phyloP scores from a whole-genome alignment of 2,797 vertebrate genomes.

The Apogon talboti region DNA sequence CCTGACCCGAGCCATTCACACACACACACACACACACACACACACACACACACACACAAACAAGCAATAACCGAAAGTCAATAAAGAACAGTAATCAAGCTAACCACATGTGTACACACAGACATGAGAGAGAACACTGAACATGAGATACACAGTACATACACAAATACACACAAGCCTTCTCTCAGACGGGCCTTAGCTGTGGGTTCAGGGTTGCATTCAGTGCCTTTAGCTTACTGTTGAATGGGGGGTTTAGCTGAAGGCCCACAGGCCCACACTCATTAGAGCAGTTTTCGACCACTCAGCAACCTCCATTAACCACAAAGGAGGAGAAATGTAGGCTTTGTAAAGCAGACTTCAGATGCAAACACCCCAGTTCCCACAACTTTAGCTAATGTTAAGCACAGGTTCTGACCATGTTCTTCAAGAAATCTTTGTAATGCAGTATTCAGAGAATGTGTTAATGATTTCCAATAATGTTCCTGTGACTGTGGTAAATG shows the following conservation, averaged over 20 bases:
- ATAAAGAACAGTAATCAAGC: conserved; percentile 34
- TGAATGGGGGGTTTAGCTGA: conserved; percentile 60
- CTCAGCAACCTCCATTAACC: conserved; percentile 67
- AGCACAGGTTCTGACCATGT: conserved; percentile 1
- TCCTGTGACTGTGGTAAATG: no score
- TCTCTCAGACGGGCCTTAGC: conserved; percentile 18
- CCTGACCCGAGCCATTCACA: conserved; percentile 27
- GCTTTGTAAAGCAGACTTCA: conserved; percentile 25
- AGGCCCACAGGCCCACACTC: conserved; percentile 63
- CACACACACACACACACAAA: neutral
- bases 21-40: neutral
- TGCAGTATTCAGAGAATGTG: no score
- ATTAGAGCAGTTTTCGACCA: conserved; percentile 68
- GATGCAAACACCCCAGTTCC: conserved; percentile 15
- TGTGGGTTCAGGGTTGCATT: conserved; percentile 39
- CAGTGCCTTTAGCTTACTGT: conserved; percentile 51
- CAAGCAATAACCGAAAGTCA: conserved; percentile 46
- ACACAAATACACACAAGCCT: conserved; percentile 15
- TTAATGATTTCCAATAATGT: no score
- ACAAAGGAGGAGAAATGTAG: conserved; percentile 35
- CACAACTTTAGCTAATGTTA: no score
- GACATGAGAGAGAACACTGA: conserved; percentile 42
- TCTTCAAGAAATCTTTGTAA: neutral
- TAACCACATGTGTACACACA: conserved; percentile 31
- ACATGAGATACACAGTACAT: no score